These are phyloP conservation scores for Caenorhabditis sp. DNA, from an alignment of 2,888 invertebrate species.

Conservation along the genomic window DNA sequence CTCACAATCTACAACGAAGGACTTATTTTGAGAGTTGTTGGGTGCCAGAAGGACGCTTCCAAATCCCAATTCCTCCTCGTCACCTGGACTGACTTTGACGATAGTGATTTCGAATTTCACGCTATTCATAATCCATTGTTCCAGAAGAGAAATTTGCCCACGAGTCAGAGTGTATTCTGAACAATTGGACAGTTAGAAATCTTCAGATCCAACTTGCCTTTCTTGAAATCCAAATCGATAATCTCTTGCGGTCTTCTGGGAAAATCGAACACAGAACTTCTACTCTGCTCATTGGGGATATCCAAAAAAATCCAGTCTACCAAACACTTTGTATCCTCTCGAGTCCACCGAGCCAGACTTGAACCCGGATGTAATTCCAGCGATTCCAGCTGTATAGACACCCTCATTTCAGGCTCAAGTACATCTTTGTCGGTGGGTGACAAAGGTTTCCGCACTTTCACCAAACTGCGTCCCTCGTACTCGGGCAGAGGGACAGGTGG, in stretches of 20 bases:
- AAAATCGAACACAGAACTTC: constrained; percentile 52
- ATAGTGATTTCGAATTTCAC: constrained; percentile 76
- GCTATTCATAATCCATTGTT: constrained; percentile 78
- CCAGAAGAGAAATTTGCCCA: constrained; percentile 74
- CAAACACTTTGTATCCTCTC: constrained; percentile 63
- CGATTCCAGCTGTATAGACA: constrained; percentile 66
- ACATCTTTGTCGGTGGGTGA: constrained; percentile 45
- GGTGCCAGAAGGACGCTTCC: constrained; percentile 72
- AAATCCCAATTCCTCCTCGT: constrained; percentile 77
- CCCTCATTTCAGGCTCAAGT: constrained; percentile 44
- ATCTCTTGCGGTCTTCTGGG: constrained; percentile 53
- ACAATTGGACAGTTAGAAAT: too few species aligned
- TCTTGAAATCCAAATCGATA: constrained; percentile 43
- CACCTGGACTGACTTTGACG: constrained; percentile 69
- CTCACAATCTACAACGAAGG: constrained; percentile 53
- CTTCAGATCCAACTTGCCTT: constrained; percentile 44
- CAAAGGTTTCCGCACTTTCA: constrained; percentile 50
- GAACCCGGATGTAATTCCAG: constrained; percentile 71
- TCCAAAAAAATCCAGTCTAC: constrained; percentile 69
- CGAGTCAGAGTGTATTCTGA: constrained; percentile 76
- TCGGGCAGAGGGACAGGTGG: constrained; percentile 62
- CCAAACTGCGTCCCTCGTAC: constrained; percentile 63
- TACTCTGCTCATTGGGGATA: constrained; percentile 58
- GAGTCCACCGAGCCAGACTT: constrained; percentile 61
- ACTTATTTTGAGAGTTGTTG: constrained; percentile 52